Base-by-base conservation (phyloP, 2,888 invertebrate species). In the Leucozona laternaria region DNA sequence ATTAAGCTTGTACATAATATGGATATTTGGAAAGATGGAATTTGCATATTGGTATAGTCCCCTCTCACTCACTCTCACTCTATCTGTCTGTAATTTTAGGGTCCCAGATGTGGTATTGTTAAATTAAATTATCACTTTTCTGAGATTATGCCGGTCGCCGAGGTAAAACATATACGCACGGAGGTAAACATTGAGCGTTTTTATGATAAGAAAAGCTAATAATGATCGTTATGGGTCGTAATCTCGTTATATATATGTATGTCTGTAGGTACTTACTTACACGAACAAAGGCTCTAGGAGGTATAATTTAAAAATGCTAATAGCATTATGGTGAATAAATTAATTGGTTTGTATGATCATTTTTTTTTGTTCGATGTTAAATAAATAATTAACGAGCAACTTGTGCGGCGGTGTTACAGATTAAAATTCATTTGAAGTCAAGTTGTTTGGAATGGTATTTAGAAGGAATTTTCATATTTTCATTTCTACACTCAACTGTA, bases 41-140 rank as follows among this genome's bases (percentile, higher is more conserved):
- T 79, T 86, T 86, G 73, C 78, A 78, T 78, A 70, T 64, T 58
- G 50, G 64, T 64, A n/a, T n/a, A 28, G 25, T 22, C 34, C 17
- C 20, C 34, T 57, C 17, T 31, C 0, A 10, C 11, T 13, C 20
- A 37, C 13, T 34, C 2, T n/a, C 4, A 8, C 40, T 62, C 6
- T 22, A 25, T 57, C 77, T 48, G 53, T 58, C 71, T 37, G 37
- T 37, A 34, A 4, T 64, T 62, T 73, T 77, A 48, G 28, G 40
- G 34, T 62, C 22, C 48, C 75, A 79, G 13, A 75, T 78, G 58
- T 20, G 31, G 37, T 70, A 43, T 79, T 79, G 71, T 80, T 55
- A 60, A 55, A 43, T 76, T 31, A 40, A 81, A 86, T 86, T 86
- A 86, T 86, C 85, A 70, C 81, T 62, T 73, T 72, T 80, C 48